Conservation (phyloP, 2,113 vertebrate genomes). For the Stegostoma tigrinum region DNA sequence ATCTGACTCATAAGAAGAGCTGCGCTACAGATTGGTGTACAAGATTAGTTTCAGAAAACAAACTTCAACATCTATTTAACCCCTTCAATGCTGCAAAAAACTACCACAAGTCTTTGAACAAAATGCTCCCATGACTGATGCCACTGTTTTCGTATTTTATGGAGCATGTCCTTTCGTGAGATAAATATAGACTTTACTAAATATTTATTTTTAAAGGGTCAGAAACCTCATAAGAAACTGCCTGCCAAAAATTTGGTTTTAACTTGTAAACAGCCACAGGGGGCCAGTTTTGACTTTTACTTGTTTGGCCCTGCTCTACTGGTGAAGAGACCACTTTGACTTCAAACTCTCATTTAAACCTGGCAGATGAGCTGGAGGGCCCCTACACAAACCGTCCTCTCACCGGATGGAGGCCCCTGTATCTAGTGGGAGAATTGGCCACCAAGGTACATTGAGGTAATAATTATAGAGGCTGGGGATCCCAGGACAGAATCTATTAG, state of each 20-base stretch:
- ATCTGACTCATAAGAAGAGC: constrained; percentile 36
- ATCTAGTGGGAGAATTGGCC: too few relatives aligned
- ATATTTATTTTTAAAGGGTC: neutral
- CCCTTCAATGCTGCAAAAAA: constrained; percentile 31
- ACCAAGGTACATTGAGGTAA: neutral
- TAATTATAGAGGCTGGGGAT: too few relatives aligned
- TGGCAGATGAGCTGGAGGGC: neutral
- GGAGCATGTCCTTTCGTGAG: too few relatives aligned
- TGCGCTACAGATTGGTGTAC: constrained; percentile 17
- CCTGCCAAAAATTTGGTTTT: neutral
- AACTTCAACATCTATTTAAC: constrained; percentile 28
- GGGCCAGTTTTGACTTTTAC: neutral
- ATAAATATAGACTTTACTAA: neutral
- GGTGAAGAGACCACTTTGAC: neutral
- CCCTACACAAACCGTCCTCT: neutral
- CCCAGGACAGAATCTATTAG: neutral
- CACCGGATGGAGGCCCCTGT: neutral
- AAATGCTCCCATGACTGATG: neutral
- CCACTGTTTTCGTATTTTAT: too few relatives aligned
- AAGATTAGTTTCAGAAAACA: constrained; percentile 21
- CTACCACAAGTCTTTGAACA: constrained; percentile 6
- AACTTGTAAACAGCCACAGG: neutral
- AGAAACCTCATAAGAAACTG: neutral
- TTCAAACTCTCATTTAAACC: neutral
- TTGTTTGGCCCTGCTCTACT: neutral